These are phyloP conservation scores for Malurus splendens DNA, from an alignment of 2,797 vertebrate genomes.

Conservation along the genomic window DNA sequence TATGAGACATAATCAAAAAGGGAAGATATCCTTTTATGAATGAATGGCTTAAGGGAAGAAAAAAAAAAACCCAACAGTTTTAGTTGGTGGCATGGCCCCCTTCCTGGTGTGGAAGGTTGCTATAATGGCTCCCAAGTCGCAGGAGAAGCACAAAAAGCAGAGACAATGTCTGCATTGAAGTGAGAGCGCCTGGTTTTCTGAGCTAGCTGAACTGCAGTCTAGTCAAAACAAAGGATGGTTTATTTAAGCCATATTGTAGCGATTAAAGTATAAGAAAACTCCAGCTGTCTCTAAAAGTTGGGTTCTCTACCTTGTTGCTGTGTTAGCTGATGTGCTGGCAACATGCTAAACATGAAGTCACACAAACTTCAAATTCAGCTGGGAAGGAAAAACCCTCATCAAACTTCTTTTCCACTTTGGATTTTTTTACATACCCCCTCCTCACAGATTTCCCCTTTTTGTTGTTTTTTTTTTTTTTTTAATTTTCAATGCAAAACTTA, in stretches of 20 bases:
- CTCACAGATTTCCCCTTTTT: accelerated
- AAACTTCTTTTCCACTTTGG: background rate
- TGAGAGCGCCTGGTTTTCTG: background rate
- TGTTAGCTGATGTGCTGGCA: background rate
- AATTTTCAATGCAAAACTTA: background rate
- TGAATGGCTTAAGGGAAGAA: background rate
- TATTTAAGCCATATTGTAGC: constrained; percentile 39
- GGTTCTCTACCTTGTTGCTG: constrained; percentile 1
- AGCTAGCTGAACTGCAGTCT: background rate
- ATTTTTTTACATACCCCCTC: background rate
- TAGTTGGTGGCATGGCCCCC: background rate
- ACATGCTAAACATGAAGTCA: background rate
- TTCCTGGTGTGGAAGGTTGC: background rate
- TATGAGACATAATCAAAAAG: background rate
- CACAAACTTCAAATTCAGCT: background rate
- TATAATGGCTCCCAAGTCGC: background rate
- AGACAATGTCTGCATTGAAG: constrained; percentile 31
- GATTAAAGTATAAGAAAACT: constrained; percentile 31
- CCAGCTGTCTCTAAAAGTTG: constrained; percentile 11
- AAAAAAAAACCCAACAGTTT: accelerated
- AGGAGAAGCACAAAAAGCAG: background rate
- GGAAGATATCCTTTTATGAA: background rate
- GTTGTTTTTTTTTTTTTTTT: background rate
- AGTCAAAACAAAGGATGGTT: constrained; percentile 45
- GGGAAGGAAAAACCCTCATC: background rate